Evolutionary conservation across 2,797 vertebrate genomes (phyloP).

Genomic region (Gymnodraco acuticeps): DNA sequence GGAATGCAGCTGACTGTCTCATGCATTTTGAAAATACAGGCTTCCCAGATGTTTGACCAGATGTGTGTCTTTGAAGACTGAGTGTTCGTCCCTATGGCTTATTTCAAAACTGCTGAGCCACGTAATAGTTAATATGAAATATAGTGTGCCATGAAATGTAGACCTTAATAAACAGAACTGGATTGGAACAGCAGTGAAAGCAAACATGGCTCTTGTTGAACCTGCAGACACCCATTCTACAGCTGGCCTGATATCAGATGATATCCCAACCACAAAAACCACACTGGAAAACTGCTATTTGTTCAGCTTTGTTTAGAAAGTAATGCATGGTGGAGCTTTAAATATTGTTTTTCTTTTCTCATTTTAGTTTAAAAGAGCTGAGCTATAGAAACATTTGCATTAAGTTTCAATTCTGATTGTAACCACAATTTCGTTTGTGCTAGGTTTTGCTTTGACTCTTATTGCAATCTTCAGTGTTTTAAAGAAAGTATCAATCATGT

Average conservation of each 20-base stretch:
- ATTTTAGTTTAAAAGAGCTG: slow-evolving; percentile 1
- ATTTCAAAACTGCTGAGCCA: slow-evolving; percentile 24
- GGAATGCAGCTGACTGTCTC: neutral
- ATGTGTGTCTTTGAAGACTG: slow-evolving; percentile 13
- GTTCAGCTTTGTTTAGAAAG: slow-evolving; percentile 43
- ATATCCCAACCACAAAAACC: slow-evolving; percentile 28
- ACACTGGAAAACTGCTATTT: slow-evolving; percentile 40
- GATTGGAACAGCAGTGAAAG: slow-evolving; percentile 16
- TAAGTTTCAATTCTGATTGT: neutral
- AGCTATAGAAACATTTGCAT: neutral
- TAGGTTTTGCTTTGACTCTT: neutral
- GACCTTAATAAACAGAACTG: slow-evolving; percentile 14
- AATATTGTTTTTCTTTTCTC: slow-evolving; percentile 10
- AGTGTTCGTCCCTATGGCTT: neutral
- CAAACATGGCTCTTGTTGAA: slow-evolving; percentile 41
- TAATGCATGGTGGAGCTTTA: slow-evolving; percentile 2
- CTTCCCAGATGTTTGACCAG: slow-evolving; percentile 31
- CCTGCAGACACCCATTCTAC: slow-evolving; percentile 15
- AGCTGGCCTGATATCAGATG: slow-evolving; percentile 38
- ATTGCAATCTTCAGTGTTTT: neutral
- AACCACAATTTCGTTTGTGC: neutral
- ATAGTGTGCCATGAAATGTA: slow-evolving; percentile 25
- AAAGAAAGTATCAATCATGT: neutral
- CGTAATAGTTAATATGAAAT: slow-evolving; percentile 28
- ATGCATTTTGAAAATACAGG: neutral